phyloP scores from a whole-genome alignment of 2,888 invertebrate species.

The Leptopilina syphax region DNA sequence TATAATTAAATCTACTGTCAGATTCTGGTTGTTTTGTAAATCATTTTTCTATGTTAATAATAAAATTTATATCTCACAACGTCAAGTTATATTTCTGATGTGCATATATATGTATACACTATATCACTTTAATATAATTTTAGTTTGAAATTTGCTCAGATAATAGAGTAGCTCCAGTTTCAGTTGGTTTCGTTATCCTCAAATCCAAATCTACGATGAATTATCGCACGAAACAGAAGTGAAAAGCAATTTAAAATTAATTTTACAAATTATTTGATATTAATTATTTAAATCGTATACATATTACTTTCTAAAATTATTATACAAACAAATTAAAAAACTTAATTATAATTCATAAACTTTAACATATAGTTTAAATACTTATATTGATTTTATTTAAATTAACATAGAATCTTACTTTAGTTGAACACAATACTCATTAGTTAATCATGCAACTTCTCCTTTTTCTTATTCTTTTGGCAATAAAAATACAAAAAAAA shows the following conservation, averaged over 20 bases:
- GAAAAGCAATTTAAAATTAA: background rate
- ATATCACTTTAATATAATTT: conserved; percentile 13
- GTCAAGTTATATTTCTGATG: background rate
- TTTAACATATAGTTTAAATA: no score
- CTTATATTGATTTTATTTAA: no score
- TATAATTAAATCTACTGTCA: background rate
- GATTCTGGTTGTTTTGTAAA: background rate
- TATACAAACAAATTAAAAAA: no score
- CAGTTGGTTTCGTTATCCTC: background rate
- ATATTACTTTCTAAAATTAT: background rate
- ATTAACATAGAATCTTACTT: no score
- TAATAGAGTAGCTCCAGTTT: conserved; percentile 5
- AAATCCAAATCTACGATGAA: conserved; percentile 6
- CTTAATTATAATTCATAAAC: no score
- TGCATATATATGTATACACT: no score
- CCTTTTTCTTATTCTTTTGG: no score
- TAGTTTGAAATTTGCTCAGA: background rate
- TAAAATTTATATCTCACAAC: background rate
- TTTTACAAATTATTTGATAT: background rate
- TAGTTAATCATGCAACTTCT: no score
- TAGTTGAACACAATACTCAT: no score
- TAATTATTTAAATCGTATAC: background rate
- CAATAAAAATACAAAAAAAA: no score
- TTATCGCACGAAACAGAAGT: conserved; percentile 10
- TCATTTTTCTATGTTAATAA: background rate